These are phyloP conservation scores for Genyomyrus donnyi DNA, from an alignment of 2,113 vertebrate genomes.

Conservation along the genomic window DNA sequence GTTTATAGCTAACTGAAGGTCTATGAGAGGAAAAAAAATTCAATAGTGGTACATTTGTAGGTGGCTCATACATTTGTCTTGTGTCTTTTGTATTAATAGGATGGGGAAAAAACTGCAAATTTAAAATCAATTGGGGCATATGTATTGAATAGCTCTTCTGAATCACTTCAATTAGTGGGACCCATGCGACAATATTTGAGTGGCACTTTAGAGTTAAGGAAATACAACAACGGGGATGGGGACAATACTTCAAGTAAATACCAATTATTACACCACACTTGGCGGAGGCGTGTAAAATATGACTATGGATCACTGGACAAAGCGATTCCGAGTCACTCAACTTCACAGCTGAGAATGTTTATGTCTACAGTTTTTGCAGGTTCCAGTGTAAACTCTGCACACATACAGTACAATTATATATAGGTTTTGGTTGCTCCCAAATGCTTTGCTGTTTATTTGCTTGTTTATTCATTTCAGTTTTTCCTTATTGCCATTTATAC, in stretches of 20 bases:
- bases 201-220: background rate
- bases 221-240: background rate
- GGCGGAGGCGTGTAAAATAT: background rate
- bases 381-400: constrained; percentile 12
- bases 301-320: background rate
- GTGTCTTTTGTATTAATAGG: constrained; percentile 7
- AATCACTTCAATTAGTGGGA: constrained; percentile 21
- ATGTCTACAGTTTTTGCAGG: background rate
- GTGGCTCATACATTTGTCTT: background rate
- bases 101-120: background rate
- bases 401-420: background rate
- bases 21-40: background rate
- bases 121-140: constrained; percentile 15
- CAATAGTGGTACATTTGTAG: background rate
- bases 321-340: background rate
- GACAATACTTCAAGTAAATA: background rate
- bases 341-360: background rate
- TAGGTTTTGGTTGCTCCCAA: background rate
- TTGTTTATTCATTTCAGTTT: constrained; percentile 21
- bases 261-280: background rate
- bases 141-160: constrained; percentile 18
- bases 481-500: constrained; percentile 37
- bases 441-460: background rate
- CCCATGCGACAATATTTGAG: background rate
- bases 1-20: constrained; percentile 25